phyloP scores from a whole-genome alignment of 2,797 vertebrate genomes.

The Heterohyrax brucei region DNA sequence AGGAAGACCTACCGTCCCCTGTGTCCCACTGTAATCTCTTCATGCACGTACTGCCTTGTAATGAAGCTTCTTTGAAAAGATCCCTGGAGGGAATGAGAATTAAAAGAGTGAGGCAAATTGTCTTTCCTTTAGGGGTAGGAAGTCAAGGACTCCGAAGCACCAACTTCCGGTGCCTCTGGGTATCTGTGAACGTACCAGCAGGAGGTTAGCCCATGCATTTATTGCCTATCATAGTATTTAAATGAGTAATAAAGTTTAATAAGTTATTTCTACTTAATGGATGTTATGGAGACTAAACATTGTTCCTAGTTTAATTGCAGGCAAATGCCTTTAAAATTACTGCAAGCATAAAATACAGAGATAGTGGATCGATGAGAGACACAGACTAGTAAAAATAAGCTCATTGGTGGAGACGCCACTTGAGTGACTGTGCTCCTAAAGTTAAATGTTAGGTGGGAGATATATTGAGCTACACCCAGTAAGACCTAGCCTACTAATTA shows the following conservation, averaged over 20 bases:
- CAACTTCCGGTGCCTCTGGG: neutral
- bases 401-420: neutral
- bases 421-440: neutral
- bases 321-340: slow-evolving; percentile 21
- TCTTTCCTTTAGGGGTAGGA: neutral
- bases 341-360: neutral
- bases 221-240: neutral
- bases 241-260: slow-evolving; percentile 26
- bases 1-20: neutral
- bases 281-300: neutral
- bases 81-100: neutral
- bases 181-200: neutral
- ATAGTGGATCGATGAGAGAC: neutral
- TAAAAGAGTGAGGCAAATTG: neutral
- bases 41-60: neutral
- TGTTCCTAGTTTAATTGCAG: neutral
- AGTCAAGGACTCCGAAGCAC: neutral
- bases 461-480: neutral
- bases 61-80: neutral
- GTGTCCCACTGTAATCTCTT: neutral
- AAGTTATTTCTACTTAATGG: slow-evolving; percentile 49
- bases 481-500: neutral
- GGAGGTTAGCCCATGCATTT: neutral
- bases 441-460: neutral
- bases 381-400: neutral